Conservation (phyloP, 2,888 invertebrate species). For the Nymphalis urticae region DNA sequence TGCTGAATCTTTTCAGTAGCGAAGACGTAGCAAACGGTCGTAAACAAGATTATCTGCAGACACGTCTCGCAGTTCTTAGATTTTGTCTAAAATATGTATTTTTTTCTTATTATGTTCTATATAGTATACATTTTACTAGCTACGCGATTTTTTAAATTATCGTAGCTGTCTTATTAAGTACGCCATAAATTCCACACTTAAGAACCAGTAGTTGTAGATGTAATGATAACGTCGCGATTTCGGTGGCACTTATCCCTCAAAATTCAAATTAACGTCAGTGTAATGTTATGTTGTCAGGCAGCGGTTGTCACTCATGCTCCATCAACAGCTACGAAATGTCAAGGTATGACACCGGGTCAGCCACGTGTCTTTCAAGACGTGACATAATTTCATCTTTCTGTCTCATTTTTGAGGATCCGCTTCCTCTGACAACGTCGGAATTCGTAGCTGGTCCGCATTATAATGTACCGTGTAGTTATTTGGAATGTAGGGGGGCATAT, state of each 20-base stretch:
- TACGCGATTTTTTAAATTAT: slow-evolving; percentile 61
- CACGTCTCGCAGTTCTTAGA: slow-evolving; percentile 45
- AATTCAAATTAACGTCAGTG: slow-evolving; percentile 75
- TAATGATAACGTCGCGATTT: slow-evolving; percentile 63
- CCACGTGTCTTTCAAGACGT: slow-evolving; percentile 74
- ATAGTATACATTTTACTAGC: slow-evolving; percentile 52
- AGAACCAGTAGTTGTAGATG: slow-evolving; percentile 67
- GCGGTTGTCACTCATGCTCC: slow-evolving; percentile 79
- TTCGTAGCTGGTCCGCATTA: slow-evolving; percentile 52
- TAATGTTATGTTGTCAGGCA: slow-evolving; percentile 72
- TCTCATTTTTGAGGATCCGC: slow-evolving; percentile 68
- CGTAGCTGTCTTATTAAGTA: slow-evolving; percentile 71
- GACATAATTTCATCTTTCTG: slow-evolving; percentile 72
- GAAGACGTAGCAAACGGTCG: slow-evolving; percentile 33
- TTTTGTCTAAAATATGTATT: slow-evolving; percentile 47
- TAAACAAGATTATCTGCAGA: slow-evolving; percentile 43
- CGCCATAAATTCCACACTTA: slow-evolving; percentile 65
- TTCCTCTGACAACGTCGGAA: slow-evolving; percentile 73
- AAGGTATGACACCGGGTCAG: slow-evolving; percentile 77
- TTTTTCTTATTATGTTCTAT: slow-evolving; percentile 45
- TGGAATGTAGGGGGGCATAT: slow-evolving; percentile 66
- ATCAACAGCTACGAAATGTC: slow-evolving; percentile 79
- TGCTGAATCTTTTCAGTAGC: slow-evolving; percentile 40
- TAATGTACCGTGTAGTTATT: slow-evolving; percentile 65
- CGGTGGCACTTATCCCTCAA: slow-evolving; percentile 64